Evolutionary conservation across 2,113 vertebrate genomes (phyloP).

Genomic region (Protobothrops flavoviridis): DNA sequence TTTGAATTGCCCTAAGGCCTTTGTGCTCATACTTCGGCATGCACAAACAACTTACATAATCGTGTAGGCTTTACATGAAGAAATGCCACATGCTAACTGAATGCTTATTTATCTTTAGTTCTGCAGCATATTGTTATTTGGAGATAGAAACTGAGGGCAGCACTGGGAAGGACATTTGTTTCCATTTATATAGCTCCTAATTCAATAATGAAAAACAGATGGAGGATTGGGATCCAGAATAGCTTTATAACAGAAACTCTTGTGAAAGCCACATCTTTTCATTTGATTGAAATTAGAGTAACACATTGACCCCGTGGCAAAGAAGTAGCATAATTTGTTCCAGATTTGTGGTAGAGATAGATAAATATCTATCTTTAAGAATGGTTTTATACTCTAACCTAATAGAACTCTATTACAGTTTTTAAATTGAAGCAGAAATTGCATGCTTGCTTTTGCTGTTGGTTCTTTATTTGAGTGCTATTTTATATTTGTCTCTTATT

Average conservation of each 20-base stretch:
- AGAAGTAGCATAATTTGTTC: background rate
- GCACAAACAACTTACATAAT: slow-evolving; percentile 15
- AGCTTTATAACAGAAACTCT: slow-evolving; percentile 8
- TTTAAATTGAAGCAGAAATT: background rate
- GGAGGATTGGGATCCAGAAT: slow-evolving; percentile 6
- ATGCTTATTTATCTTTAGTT: slow-evolving; percentile 28
- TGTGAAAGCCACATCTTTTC: slow-evolving; percentile 9
- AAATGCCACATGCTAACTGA: slow-evolving; percentile 22
- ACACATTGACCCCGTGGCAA: background rate
- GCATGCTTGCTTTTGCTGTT: background rate
- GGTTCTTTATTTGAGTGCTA: background rate
- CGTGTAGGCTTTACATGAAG: background rate
- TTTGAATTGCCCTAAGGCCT: background rate
- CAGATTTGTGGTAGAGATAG: background rate
- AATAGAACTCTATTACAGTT: background rate
- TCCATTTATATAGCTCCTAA: slow-evolving; percentile 35
- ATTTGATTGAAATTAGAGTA: slow-evolving; percentile 14
- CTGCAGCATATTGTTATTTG: slow-evolving; percentile 13
- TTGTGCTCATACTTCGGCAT: background rate
- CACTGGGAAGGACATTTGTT: slow-evolving; percentile 22
- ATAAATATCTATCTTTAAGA: background rate
- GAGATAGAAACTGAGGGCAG: slow-evolving; percentile 13
- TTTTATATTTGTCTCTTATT: background rate
- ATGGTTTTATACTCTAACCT: background rate
- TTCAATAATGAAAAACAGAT: slow-evolving; percentile 29